Percentiles rank a stretch among this genome's conserved stretches.
Conservation (phyloP, 2,888 invertebrate genomes). For the Tuberolachnus salignus region DNA sequence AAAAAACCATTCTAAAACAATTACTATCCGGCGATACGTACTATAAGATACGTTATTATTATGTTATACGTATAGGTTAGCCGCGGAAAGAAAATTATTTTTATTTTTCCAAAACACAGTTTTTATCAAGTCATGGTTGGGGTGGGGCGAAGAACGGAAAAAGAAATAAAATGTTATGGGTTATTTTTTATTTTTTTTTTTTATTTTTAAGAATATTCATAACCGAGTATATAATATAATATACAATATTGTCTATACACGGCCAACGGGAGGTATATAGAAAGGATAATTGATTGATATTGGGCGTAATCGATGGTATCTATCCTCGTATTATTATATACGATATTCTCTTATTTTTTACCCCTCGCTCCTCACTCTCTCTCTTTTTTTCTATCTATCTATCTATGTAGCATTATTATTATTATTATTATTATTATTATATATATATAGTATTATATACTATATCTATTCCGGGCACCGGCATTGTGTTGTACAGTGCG, state of each 20-base stretch:
- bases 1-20: too few relatives aligned
- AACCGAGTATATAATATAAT: neutral
- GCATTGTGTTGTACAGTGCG: conserved; percentile 29
- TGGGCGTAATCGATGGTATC: conserved; percentile 56
- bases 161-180: too few relatives aligned
- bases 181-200: too few relatives aligned
- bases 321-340: neutral
- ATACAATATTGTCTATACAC: neutral
- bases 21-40: too few relatives aligned
- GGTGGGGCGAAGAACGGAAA: too few relatives aligned
- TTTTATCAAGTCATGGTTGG: too few relatives aligned
- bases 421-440: too few relatives aligned
- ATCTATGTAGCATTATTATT: neutral
- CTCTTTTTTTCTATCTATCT: neutral
- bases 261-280: conserved; percentile 47
- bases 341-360: conserved; percentile 39
- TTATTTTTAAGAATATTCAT: neutral
- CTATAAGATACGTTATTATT: too few relatives aligned
- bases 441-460: conserved; percentile 1
- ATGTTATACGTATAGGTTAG: too few relatives aligned
- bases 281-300: conserved; percentile 56
- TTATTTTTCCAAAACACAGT: too few relatives aligned
- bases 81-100: too few relatives aligned
- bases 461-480: conserved; percentile 9
- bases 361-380: too few relatives aligned